A percentile compares a stretch with the other conserved stretches of the same genome.
phyloP scores from a whole-genome alignment of 2,888 invertebrate genomes.

The Synergus japonicus region DNA sequence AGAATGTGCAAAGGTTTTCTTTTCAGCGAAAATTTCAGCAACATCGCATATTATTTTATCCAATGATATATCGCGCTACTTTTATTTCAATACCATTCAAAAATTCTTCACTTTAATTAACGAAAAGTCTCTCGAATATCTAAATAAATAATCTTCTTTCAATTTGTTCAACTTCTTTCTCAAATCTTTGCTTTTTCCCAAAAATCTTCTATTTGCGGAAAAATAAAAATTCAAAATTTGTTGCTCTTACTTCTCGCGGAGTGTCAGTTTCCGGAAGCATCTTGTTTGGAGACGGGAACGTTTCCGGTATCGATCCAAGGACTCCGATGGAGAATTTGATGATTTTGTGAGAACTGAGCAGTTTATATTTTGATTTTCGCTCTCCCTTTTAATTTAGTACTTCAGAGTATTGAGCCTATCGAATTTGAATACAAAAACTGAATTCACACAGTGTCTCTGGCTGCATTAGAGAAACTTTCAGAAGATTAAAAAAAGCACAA shows the following conservation, averaged over 20 bases:
- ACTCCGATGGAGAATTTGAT: conserved; percentile 12
- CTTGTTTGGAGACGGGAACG: conserved; percentile 12
- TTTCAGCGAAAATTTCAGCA: neutral
- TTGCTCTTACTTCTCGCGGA: conserved; percentile 46
- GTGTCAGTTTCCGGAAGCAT: conserved; percentile 50
- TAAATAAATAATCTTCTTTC: neutral
- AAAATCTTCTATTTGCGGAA: neutral
- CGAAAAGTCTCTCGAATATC: neutral
- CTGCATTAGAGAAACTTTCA: conserved; percentile 11
- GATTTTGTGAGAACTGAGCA: conserved; percentile 10
- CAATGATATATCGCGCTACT: neutral
- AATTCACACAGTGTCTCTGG: neutral
- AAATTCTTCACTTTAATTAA: neutral
- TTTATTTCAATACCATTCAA: too few relatives aligned
- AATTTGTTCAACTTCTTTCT: neutral
- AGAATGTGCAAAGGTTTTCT: neutral
- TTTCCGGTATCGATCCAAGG: conserved; percentile 2
- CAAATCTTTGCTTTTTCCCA: neutral
- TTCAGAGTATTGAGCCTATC: neutral
- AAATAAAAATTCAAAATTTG: neutral
- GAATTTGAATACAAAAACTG: neutral
- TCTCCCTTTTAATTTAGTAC: neutral
- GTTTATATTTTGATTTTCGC: neutral
- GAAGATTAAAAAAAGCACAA: neutral
- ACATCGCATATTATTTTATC: neutral